A percentile compares a stretch with the other conserved stretches of the same genome.
Conservation (phyloP, 2,113 vertebrate genomes). For the Paracanthobrama guichenoti region DNA sequence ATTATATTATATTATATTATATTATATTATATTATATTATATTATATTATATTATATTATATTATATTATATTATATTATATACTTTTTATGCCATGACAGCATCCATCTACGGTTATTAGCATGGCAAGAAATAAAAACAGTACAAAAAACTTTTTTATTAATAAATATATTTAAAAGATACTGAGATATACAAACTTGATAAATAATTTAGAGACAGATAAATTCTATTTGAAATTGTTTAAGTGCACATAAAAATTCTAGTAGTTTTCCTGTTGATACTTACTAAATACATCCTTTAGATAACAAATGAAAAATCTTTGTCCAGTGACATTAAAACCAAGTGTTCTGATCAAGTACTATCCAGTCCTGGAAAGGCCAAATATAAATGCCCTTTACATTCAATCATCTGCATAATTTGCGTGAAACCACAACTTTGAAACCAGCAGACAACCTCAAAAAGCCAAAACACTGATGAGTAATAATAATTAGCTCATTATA, state of each 20-base stretch:
- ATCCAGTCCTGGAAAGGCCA: background rate
- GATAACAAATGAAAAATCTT: background rate
- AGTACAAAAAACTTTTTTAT: background rate
- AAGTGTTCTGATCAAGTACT: background rate
- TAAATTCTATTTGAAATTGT: background rate
- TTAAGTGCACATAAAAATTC: background rate
- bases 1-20: too few relatives aligned
- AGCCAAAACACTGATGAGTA: background rate
- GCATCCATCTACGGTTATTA: background rate
- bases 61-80: too few relatives aligned
- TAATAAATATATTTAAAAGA: background rate
- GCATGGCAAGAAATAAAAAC: background rate
- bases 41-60: too few relatives aligned
- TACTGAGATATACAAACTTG: background rate
- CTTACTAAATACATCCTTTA: background rate
- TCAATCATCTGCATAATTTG: too few relatives aligned
- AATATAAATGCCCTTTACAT: background rate
- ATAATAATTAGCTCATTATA: background rate
- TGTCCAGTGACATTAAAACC: background rate
- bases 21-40: too few relatives aligned
- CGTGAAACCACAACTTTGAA: background rate
- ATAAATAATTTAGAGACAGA: background rate
- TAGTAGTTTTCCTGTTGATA: background rate
- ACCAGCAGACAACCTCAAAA: background rate
- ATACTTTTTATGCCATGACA: background rate